phyloP scores from a whole-genome alignment of 2,113 vertebrate genomes.

The Rhinoderma darwinii region DNA sequence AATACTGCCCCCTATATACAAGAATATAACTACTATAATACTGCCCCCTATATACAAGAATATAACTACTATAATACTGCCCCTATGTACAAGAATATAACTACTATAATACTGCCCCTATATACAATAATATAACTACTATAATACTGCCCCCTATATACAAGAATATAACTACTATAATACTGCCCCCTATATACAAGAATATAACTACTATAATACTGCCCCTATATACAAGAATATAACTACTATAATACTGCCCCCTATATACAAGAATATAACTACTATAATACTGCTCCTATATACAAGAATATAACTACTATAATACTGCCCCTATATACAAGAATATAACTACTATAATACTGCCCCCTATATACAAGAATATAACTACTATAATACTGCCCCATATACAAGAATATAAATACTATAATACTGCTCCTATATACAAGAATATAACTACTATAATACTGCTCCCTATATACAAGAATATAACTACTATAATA shows the following conservation, averaged over 20 bases:
- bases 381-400: conserved; percentile 6
- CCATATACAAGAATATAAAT: conserved; percentile 3
- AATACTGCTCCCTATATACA: conserved; percentile 4
- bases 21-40: conserved; percentile 9
- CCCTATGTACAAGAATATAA: conserved; percentile 13
- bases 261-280: conserved; percentile 11
- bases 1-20: conserved; percentile 5
- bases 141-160: conserved; percentile 1
- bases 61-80: conserved; percentile 18
- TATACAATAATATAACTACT: conserved; percentile 4
- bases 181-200: not conserved
- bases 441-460: conserved; percentile 18
- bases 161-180: conserved; percentile 18
- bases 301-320: conserved; percentile 17
- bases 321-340: not conserved
- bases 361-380: not conserved
- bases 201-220: conserved; percentile 19
- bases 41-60: not conserved
- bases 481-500: conserved; percentile 19
- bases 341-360: conserved; percentile 18
- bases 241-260: conserved; percentile 6
- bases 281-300: not conserved
- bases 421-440: conserved; percentile 9
- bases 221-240: conserved; percentile 8
- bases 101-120: conserved; percentile 12